A percentile compares a stretch with the other conserved stretches of the same genome.
Conservation (phyloP, 2,113 vertebrate genomes). For the Saccopteryx bilineata region DNA sequence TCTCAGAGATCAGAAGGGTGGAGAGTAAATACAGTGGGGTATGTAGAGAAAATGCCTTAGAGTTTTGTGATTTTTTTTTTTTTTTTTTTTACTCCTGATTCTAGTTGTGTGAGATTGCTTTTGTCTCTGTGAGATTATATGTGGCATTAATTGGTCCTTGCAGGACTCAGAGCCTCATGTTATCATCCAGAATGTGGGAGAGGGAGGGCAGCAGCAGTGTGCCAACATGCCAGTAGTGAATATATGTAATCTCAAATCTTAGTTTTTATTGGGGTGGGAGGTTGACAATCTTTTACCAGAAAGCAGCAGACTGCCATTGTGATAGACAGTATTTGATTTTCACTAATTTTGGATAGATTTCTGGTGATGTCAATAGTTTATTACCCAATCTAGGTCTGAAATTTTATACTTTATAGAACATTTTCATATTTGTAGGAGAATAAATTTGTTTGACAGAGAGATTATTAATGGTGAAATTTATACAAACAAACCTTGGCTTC, state of each 20-base stretch:
- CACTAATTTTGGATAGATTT: neutral
- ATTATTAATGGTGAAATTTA: conserved; percentile 54
- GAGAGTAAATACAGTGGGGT: neutral
- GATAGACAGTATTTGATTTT: neutral
- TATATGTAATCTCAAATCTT: neutral
- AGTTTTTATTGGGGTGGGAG: neutral
- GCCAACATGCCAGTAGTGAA: neutral
- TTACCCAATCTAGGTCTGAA: neutral
- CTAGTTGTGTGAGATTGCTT: neutral
- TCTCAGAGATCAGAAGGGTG: neutral
- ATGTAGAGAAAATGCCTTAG: neutral
- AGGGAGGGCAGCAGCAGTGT: neutral
- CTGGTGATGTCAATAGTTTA: neutral
- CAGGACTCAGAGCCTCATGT: neutral
- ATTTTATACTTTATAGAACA: conserved; percentile 39
- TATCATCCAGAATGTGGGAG: neutral
- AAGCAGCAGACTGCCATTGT: neutral
- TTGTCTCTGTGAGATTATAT: neutral
- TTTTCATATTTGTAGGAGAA: conserved; percentile 21
- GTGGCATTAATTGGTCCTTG: neutral
- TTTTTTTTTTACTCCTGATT: neutral
- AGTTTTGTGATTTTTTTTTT: neutral
- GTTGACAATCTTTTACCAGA: neutral
- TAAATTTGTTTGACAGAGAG: neutral
- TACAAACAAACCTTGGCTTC: neutral